A percentile compares a stretch with the other conserved stretches of the same genome.
These are phyloP conservation scores for Bombus haemorrhoidalis DNA, from an alignment of 1,140 invertebrate genomes.

Conservation along the genomic window DNA sequence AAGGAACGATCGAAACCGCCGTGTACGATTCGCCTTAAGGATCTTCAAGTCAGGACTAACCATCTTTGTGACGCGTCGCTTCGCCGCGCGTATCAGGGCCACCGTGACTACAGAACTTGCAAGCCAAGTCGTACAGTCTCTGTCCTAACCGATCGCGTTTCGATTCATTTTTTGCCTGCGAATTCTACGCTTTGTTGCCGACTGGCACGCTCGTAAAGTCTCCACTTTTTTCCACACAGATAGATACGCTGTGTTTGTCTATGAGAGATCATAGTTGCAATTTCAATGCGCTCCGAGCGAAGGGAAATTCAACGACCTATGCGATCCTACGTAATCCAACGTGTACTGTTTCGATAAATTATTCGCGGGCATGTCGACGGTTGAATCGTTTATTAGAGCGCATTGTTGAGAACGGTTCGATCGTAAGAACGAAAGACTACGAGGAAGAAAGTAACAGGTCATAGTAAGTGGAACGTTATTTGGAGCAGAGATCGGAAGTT, in stretches of 20 bases:
- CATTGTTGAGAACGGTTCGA: too few species aligned
- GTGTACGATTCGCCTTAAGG: slow-evolving; percentile 54
- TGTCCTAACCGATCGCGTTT: slow-evolving; percentile 25
- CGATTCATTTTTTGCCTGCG: slow-evolving; percentile 21
- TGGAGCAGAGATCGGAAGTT: too few species aligned
- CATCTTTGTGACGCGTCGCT: slow-evolving; percentile 58
- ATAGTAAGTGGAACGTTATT: too few species aligned
- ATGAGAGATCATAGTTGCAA: too few species aligned
- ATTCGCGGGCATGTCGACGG: background rate
- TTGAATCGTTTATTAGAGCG: background rate
- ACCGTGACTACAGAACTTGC: slow-evolving; percentile 34
- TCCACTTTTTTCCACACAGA: background rate
- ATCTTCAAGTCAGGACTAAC: slow-evolving; percentile 51
- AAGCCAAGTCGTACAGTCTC: background rate
- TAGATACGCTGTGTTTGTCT: too few species aligned
- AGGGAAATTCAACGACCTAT: too few species aligned
- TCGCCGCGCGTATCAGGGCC: slow-evolving; percentile 21
- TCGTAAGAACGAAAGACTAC: too few species aligned
- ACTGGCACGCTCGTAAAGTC: background rate
- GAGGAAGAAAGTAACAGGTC: too few species aligned
- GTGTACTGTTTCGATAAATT: background rate
- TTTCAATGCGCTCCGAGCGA: too few species aligned
- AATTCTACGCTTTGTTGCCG: background rate
- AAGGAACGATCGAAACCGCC: too few species aligned
- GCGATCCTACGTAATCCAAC: background rate